Percentiles rank a stretch among this genome's conserved stretches.
phyloP scores from a whole-genome alignment of 2,797 vertebrate species.

The Sebastolobus alascanus region DNA sequence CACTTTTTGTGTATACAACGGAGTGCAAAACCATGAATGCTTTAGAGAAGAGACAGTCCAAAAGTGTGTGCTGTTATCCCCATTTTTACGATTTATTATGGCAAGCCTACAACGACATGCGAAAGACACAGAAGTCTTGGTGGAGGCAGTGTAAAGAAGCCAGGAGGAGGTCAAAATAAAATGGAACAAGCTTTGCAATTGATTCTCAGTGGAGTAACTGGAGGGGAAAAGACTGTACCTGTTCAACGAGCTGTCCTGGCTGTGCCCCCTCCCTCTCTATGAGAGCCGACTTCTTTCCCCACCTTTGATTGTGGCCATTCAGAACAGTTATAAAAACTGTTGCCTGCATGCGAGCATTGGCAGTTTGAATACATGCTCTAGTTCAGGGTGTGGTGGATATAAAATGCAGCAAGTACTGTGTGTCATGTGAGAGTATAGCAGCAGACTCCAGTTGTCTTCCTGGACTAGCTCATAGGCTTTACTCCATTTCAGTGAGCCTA shows the following conservation, averaged over 20 bases:
- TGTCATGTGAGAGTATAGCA: slow-evolving; percentile 3
- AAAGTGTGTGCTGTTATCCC: background rate
- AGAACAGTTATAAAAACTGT: background rate
- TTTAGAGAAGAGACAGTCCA: background rate
- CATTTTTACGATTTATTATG: background rate
- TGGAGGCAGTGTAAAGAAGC: background rate
- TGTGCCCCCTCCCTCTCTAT: too few relatives aligned
- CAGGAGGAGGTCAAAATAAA: background rate
- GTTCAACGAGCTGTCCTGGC: background rate
- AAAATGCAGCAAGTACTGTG: background rate
- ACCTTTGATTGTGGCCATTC: background rate
- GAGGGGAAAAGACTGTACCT: background rate
- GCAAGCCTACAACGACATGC: background rate
- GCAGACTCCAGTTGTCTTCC: slow-evolving; percentile 9
- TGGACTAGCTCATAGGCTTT: slow-evolving; percentile 24
- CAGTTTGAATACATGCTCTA: background rate
- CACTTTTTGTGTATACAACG: background rate
- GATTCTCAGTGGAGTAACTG: background rate
- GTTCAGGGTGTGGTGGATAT: background rate
- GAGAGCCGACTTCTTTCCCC: background rate
- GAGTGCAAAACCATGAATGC: background rate
- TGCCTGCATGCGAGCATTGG: background rate
- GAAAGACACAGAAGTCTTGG: background rate
- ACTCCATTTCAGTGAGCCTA: slow-evolving; percentile 4
- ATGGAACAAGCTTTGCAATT: background rate